Evolutionary conservation across 2,797 vertebrate species (phyloP).

Genomic region (Falco naumanni): DNA sequence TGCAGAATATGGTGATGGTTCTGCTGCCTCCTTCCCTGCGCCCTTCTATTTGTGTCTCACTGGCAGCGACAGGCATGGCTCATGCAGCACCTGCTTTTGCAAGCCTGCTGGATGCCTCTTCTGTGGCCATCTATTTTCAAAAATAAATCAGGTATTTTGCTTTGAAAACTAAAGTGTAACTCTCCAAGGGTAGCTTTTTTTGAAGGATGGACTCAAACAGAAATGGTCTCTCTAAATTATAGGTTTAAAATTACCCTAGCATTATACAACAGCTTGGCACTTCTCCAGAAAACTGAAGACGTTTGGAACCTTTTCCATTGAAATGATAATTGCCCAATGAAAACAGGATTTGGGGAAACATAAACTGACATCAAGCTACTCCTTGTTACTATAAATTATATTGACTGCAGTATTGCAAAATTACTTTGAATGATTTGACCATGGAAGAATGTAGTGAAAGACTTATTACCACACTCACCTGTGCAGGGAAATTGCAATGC

Average conservation of each 20-base stretch:
- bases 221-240: slow-evolving; percentile 35
- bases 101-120: background rate
- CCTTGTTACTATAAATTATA: slow-evolving; percentile 50
- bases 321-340: slow-evolving; percentile 43
- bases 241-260: slow-evolving; percentile 52
- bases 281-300: background rate
- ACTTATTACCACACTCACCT: background rate
- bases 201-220: slow-evolving; percentile 1
- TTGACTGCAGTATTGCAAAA: slow-evolving; percentile 34
- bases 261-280: slow-evolving; percentile 48
- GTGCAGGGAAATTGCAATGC: background rate
- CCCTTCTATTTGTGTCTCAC: background rate
- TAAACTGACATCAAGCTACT: slow-evolving; percentile 58
- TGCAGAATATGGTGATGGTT: background rate
- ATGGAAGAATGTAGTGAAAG: slow-evolving; percentile 48
- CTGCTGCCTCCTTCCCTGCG: background rate
- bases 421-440: slow-evolving; percentile 28
- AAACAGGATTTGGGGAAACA: slow-evolving; percentile 59
- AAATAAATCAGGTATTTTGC: background rate
- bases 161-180: slow-evolving; percentile 9
- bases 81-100: background rate
- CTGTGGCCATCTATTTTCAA: background rate
- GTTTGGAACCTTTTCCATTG: slow-evolving; percentile 25
- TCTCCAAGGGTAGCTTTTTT: background rate
- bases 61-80: rapidly evolving